Evolutionary conservation across 2,888 invertebrate genomes (phyloP).

Genomic region (Euproctis similis): DNA sequence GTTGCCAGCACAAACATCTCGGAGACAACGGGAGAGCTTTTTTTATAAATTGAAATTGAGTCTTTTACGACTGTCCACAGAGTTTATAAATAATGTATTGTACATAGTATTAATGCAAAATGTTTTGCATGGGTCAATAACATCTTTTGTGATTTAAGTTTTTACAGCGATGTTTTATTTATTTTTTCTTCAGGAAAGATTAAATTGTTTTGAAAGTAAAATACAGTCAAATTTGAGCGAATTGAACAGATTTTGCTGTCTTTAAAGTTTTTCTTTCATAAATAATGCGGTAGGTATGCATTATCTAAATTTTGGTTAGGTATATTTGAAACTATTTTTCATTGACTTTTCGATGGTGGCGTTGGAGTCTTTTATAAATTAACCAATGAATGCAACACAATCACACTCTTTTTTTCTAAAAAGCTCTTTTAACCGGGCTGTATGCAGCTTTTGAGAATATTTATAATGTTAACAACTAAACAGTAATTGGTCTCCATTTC

Average conservation of each 20-base stretch:
- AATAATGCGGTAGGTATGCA: too few species aligned
- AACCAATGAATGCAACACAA: too few species aligned
- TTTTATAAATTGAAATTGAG: constrained; percentile 45
- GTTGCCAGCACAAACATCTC: constrained; percentile 23
- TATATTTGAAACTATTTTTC: too few species aligned
- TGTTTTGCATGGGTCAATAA: constrained; percentile 43
- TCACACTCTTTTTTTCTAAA: too few species aligned
- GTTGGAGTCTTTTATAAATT: too few species aligned
- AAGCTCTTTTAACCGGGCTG: too few species aligned
- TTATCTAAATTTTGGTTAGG: too few species aligned
- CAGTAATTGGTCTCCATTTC: too few species aligned
- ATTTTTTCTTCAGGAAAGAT: background rate
- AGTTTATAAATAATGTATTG: constrained; percentile 40
- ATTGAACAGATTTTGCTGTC: constrained; percentile 1
- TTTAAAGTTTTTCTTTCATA: too few species aligned
- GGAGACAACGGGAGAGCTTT: constrained; percentile 38
- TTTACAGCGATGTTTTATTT: constrained; percentile 6
- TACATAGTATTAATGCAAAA: constrained; percentile 26
- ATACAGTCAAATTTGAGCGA: background rate
- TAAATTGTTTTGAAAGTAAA: background rate
- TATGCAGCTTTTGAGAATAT: too few species aligned
- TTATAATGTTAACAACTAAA: too few species aligned
- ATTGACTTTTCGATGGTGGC: too few species aligned
- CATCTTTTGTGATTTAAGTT: constrained; percentile 11
- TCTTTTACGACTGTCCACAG: constrained; percentile 20